Percentiles rank a stretch among this genome's conserved stretches.
phyloP scores from a whole-genome alignment of 2,113 vertebrate species.

The Chroicocephalus ridibundus region DNA sequence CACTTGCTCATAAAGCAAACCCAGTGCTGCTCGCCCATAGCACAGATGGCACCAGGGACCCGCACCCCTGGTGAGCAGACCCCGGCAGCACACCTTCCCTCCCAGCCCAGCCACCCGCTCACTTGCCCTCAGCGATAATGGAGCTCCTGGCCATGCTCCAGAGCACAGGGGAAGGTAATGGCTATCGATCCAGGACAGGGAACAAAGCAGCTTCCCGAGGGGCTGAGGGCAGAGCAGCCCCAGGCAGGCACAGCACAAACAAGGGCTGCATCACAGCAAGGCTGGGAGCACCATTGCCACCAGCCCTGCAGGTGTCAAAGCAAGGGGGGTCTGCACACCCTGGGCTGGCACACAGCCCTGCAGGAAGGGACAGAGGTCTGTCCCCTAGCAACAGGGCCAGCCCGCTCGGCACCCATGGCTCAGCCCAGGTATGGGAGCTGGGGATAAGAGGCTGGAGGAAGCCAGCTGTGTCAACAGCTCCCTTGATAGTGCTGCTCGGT shows the following conservation, averaged over 20 bases:
- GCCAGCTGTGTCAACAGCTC: constrained; percentile 60
- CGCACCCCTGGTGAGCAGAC: accelerated
- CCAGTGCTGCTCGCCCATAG: background rate
- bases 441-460: background rate
- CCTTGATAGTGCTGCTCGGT: background rate
- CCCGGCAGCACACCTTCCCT: background rate
- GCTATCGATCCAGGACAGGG: constrained; percentile 35
- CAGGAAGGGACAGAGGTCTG: background rate
- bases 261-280: background rate
- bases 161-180: constrained; percentile 15
- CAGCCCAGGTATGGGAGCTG: background rate
- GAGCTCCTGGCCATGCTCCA: constrained; percentile 53
- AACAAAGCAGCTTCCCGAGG: background rate
- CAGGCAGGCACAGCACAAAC: background rate
- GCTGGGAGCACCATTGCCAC: accelerated
- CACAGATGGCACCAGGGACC: background rate
- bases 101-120: background rate
- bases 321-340: accelerated
- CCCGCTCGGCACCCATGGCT: accelerated
- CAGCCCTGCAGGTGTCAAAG: background rate
- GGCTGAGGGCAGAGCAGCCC: background rate
- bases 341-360: background rate
- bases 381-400: background rate
- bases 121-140: background rate
- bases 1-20: background rate